phyloP scores from a whole-genome alignment of 1,140 invertebrate genomes.

The Trichogramma pretiosum region DNA sequence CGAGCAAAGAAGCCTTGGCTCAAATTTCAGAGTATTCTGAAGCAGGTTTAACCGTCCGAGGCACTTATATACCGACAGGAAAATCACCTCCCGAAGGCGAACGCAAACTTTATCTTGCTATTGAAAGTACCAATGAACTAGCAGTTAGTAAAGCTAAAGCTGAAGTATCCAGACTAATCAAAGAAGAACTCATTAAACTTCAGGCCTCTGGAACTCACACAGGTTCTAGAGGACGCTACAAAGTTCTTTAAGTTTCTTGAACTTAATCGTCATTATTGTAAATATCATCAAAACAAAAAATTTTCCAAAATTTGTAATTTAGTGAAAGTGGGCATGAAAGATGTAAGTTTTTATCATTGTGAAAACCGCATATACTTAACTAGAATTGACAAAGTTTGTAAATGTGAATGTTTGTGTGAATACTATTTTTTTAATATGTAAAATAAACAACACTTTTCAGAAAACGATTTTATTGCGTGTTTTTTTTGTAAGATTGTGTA shows the following conservation, averaged over 20 bases:
- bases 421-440: too few species aligned
- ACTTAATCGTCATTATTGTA: too few species aligned
- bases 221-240: slow-evolving; percentile 88
- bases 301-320: too few species aligned
- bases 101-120: slow-evolving; percentile 94
- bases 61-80: slow-evolving; percentile 90
- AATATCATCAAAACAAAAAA: too few species aligned
- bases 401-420: too few species aligned
- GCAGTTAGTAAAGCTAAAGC: slow-evolving; percentile 96
- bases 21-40: slow-evolving; percentile 99
- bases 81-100: slow-evolving; percentile 89
- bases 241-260: slow-evolving; percentile 94
- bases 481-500: too few species aligned
- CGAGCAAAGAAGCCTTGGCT: slow-evolving; percentile 94
- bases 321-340: too few species aligned
- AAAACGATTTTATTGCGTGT: too few species aligned
- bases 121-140: slow-evolving; percentile 95
- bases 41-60: slow-evolving; percentile 94
- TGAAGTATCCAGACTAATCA: slow-evolving; percentile 95
- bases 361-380: too few species aligned
- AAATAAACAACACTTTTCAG: too few species aligned
- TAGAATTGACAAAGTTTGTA: too few species aligned
- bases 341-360: too few species aligned
- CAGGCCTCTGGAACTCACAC: slow-evolving; percentile 79
- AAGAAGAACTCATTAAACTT: slow-evolving; percentile 92